Evolutionary conservation across 1,140 invertebrate species (phyloP), one percentile per base, ranked within the genome.

Genomic region (Leptestheria dahalacensis): DNA sequence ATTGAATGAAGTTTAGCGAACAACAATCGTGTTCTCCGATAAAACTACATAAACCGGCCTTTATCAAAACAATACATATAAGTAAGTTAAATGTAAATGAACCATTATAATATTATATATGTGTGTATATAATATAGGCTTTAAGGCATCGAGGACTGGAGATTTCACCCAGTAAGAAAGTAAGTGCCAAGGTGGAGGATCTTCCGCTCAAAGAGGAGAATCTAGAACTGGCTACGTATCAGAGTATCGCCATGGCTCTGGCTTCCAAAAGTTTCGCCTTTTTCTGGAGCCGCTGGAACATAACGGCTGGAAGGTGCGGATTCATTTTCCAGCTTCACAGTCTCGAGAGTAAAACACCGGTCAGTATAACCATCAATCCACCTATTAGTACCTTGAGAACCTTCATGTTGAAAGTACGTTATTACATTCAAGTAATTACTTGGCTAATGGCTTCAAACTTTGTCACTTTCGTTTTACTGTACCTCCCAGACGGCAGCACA

Each of bases 311-410:
- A 11, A 50, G 52, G 1, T 47, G 41, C 12, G 57, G 51, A 41
- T 57, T 59, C n/a, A 55, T 62, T 11, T 50, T 62, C 25, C 61
- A 62, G 24, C 29, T 50, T 46, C 61, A 62, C 41, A 29, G 24
- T n/a, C 25, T 54, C 1, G 61, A 62, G 41, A 52, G 50, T 2
- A 26, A 50, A 51, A 52, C 51, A 24, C 49, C 33, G 50, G 41
- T 48, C 25, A 29, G 33, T n/a, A n/a, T n/a, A n/a, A n/a, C n/a
- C n/a, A n/a, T n/a, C n/a, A n/a, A n/a, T n/a, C n/a, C n/a, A n/a
- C n/a, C n/a, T n/a, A n/a, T n/a, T n/a, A n/a, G n/a, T n/a, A n/a
- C n/a, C n/a, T n/a, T n/a, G n/a, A n/a, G n/a, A n/a, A n/a, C n/a
- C n/a, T n/a, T n/a, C n/a, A n/a, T n/a, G n/a, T n/a, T n/a, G n/a